Percentiles rank a stretch among this genome's conserved stretches.
Conservation (phyloP, 1,140 invertebrate species). For the Ooceraea biroi region DNA sequence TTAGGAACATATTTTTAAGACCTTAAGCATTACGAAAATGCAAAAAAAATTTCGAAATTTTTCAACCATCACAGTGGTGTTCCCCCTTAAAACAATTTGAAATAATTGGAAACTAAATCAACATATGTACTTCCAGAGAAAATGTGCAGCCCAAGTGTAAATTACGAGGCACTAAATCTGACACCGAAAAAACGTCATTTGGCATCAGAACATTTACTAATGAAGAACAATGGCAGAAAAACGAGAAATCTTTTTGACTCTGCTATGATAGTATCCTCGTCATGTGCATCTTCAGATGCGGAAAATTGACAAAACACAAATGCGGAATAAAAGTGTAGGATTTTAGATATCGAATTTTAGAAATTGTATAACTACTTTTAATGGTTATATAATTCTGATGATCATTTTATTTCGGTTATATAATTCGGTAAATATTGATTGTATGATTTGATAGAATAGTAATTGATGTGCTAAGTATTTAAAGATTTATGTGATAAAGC, state of each 20-base stretch:
- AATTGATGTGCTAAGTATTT: too few species aligned
- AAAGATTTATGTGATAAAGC: neutral
- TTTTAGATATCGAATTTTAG: neutral
- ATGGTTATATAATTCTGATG: neutral
- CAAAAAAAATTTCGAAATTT: too few species aligned
- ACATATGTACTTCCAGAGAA: neutral
- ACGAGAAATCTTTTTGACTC: conserved; percentile 12
- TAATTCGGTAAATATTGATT: neutral
- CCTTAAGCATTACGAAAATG: too few species aligned
- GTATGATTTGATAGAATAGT: too few species aligned
- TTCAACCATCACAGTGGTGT: too few species aligned
- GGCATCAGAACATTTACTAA: neutral
- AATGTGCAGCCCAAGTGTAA: neutral
- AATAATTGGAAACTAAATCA: neutral
- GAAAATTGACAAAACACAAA: neutral
- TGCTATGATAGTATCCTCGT: neutral
- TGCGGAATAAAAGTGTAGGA: neutral
- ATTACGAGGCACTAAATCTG: conserved; percentile 16
- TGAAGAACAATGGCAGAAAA: neutral
- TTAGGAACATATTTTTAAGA: too few species aligned
- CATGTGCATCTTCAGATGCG: neutral
- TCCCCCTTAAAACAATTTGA: too few species aligned
- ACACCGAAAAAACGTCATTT: conserved; percentile 3
- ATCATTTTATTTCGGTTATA: too few species aligned
- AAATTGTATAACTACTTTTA: neutral